A percentile compares a stretch with the other conserved stretches of the same genome.
phyloP scores from a whole-genome alignment of 2,888 invertebrate genomes.

The Carterocephalus palaemon region DNA sequence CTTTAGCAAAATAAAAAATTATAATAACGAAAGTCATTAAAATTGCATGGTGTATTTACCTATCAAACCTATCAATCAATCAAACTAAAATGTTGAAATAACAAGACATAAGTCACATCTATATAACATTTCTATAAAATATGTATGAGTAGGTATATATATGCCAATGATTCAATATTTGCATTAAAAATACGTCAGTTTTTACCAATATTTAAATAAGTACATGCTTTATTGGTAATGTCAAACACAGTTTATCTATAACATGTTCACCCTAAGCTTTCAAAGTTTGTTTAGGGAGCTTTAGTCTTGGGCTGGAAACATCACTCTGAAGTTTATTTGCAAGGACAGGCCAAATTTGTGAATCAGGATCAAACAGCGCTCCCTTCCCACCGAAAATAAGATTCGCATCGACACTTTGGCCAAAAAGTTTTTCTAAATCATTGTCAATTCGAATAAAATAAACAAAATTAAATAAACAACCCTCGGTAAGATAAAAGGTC shows the following conservation, averaged over 20 bases:
- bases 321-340: conserved; percentile 55
- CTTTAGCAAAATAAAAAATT: conserved; percentile 25
- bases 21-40: too few relatives aligned
- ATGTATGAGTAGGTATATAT: too few relatives aligned
- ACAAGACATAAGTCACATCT: too few relatives aligned
- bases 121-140: too few relatives aligned
- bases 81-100: too few relatives aligned
- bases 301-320: conserved; percentile 39
- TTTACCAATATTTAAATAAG: conserved; percentile 5
- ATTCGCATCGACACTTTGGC: conserved; percentile 43
- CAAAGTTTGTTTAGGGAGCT: conserved; percentile 50
- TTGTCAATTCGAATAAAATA: conserved; percentile 75
- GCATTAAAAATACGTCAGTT: neutral
- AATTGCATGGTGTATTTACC: too few relatives aligned
- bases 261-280: conserved; percentile 46
- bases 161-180: neutral
- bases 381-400: conserved; percentile 39
- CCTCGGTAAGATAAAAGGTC: conserved; percentile 71
- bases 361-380: conserved; percentile 67
- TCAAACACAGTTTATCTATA: conserved; percentile 27
- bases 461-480: conserved; percentile 74
- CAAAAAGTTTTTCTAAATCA: conserved; percentile 65
- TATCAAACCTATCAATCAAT: too few relatives aligned
- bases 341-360: conserved; percentile 64
- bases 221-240: conserved; percentile 14